Conservation (phyloP, 2,797 vertebrate species). For the Gastrophryne carolinensis region DNA sequence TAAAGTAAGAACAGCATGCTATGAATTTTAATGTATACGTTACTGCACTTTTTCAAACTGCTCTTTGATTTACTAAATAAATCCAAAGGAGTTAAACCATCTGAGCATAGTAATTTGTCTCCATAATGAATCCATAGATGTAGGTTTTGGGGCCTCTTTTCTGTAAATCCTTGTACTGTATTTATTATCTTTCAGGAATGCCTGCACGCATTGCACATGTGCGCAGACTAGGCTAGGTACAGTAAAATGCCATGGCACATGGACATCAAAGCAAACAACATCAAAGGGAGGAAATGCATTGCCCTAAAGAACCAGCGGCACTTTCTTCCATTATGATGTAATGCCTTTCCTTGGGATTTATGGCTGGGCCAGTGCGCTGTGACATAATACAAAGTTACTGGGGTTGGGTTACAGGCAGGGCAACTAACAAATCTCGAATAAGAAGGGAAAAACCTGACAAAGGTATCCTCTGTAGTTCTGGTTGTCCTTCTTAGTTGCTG, state of each 20-base stretch:
- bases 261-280: conserved; percentile 37
- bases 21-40: not conserved
- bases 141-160: not conserved
- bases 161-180: not conserved
- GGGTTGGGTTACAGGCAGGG: not conserved
- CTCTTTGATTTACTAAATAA: no score
- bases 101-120: not conserved
- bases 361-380: not conserved
- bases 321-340: conserved; percentile 6
- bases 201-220: not conserved
- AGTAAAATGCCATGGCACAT: not conserved
- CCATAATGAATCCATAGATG: not conserved
- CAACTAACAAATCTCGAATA: no score
- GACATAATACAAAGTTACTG: not conserved
- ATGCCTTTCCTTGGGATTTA: conserved; percentile 4
- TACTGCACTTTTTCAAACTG: not conserved
- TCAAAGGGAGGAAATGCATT: conserved; percentile 20
- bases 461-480: no score
- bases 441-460: no score
- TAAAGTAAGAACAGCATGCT: no score
- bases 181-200: not conserved
- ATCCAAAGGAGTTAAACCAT: not conserved
- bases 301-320: not conserved
- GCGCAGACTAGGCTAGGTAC: not conserved
- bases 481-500: no score